Base-by-base conservation (phyloP, 2,888 invertebrate species). In the Hydrotaea diabolus region DNA sequence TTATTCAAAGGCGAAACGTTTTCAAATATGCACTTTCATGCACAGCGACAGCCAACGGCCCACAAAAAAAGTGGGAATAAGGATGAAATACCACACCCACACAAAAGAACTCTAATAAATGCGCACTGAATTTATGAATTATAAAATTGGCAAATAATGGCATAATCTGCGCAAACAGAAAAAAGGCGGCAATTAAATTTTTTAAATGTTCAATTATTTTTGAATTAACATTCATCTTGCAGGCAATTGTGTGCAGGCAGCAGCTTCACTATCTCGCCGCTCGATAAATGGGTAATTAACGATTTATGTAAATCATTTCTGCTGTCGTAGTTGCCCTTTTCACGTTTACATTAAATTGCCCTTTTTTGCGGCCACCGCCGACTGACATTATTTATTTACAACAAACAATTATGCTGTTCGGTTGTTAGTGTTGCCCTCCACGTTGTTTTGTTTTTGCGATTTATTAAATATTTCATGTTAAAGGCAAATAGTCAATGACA, bases 401-500 rank as follows among this genome's bases (percentile, higher is more conserved):
- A 69, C 39, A 69, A 69, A 46, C 69, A 69, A 69, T 69, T 69
- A 46, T 15, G 43, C 9, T 15, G 2, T 66, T 39, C n/a, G n/a
- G n/a, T n/a, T n/a, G n/a, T n/a, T n/a, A n/a, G n/a, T 43, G 36
- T 66, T 66, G 31, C 31, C 31, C 31, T 4, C 21, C n/a, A n/a
- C 19, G 64, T 17, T 31, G 7, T 31, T 62, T 66, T 43, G 36
- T 66, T 66, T 17, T 66, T 43, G 69, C 43, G 46, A 69, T 69
- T 46, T 69, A 69, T 69, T 69, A 69, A 69, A 69, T 69, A 69
- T 21, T 43, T 69, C 39, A 69, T 49, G 55, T 83, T 73, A 64
- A 76, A 57, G 66, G 3, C 71, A 77, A 80, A 77, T 77, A 77
- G 71, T 77, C 74, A 77, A 75, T 55, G 77, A 75, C 77, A 71